phyloP scores from a whole-genome alignment of 2,888 invertebrate genomes.

The Gymnoscelis rufifasciata region DNA sequence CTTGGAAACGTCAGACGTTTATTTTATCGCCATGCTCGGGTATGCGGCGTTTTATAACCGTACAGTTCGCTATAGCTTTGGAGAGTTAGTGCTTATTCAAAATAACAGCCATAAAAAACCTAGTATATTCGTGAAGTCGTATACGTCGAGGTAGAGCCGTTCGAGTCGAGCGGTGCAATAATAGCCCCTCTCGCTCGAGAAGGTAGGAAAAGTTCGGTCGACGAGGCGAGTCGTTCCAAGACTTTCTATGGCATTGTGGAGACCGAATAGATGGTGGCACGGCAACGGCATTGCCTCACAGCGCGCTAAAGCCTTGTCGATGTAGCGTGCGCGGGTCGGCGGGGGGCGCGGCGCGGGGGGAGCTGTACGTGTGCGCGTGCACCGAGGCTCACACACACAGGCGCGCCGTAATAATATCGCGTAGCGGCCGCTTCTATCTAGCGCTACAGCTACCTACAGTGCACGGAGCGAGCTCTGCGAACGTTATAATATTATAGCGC shows the following conservation, averaged over 20 bases:
- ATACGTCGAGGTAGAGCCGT: conserved; percentile 37
- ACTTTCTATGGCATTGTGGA: conserved; percentile 79
- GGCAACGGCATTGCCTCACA: conserved; percentile 75
- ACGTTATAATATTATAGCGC: conserved; percentile 56
- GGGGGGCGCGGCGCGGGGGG: conserved; percentile 35
- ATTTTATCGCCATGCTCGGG: conserved; percentile 72
- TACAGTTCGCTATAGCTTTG: conserved; percentile 50
- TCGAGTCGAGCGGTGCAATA: conserved; percentile 42
- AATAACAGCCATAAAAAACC: conserved; percentile 62
- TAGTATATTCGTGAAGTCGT: conserved; percentile 43
- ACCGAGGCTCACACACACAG: conserved; percentile 52
- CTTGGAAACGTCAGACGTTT: conserved; percentile 75
- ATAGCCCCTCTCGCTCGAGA: conserved; percentile 55
- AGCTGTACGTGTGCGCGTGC: conserved; percentile 41
- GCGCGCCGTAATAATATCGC: conserved; percentile 58
- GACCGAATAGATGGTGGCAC: conserved; percentile 71
- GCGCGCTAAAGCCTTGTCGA: conserved; percentile 64
- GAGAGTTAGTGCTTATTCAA: conserved; percentile 62
- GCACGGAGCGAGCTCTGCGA: conserved; percentile 39
- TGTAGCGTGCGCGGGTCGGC: conserved; percentile 46
- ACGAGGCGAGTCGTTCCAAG: conserved; percentile 68
- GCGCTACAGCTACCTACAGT: conserved; percentile 66
- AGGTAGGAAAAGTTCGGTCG: conserved; percentile 74
- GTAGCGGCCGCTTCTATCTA: conserved; percentile 67
- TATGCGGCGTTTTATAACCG: conserved; percentile 70